These are phyloP conservation scores for Otocyon megalotis DNA, from an alignment of 2,113 vertebrate species.

Conservation along the genomic window DNA sequence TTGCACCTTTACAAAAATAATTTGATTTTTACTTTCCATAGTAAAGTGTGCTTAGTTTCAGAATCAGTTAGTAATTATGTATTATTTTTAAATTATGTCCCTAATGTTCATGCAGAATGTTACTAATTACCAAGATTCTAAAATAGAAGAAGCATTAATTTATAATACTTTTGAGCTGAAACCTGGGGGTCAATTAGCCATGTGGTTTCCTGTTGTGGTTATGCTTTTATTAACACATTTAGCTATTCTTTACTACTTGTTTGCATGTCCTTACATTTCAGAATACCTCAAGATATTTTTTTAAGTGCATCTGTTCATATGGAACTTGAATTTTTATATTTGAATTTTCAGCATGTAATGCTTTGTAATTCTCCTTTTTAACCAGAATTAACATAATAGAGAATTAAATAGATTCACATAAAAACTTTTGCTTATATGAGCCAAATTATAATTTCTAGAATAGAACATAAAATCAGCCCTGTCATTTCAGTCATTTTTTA, in stretches of 20 bases:
- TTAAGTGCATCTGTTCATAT: constrained; percentile 45
- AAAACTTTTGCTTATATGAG: constrained; percentile 34
- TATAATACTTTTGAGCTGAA: constrained; percentile 21
- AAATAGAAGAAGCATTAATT: constrained; percentile 24
- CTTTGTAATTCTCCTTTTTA: constrained; percentile 11
- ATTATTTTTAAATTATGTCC: constrained; percentile 33
- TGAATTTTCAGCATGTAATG: constrained; percentile 47
- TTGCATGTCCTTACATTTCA: constrained; percentile 15
- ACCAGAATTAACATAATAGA: background rate
- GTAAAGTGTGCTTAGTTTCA: constrained; percentile 52
- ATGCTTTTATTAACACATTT: constrained; percentile 33
- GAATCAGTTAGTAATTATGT: constrained; percentile 29
- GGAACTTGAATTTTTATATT: constrained; percentile 39
- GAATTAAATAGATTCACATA: background rate
- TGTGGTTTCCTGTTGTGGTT: constrained; percentile 50
- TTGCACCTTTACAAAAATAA: constrained; percentile 31
- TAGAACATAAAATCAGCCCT: constrained; percentile 2
- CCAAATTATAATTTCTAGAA: constrained; percentile 18
- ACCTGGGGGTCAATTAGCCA: background rate
- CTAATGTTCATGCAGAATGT: constrained; percentile 44
- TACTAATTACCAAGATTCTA: constrained; percentile 48
- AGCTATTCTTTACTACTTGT: constrained; percentile 19
- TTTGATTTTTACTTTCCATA: constrained; percentile 46
- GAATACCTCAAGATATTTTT: background rate
- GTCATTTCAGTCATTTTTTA: constrained; percentile 9